Evolutionary conservation across 2,797 vertebrate genomes (phyloP), one percentile per base, ranked within the genome.

Genomic region (Pelochelys cantorii): DNA sequence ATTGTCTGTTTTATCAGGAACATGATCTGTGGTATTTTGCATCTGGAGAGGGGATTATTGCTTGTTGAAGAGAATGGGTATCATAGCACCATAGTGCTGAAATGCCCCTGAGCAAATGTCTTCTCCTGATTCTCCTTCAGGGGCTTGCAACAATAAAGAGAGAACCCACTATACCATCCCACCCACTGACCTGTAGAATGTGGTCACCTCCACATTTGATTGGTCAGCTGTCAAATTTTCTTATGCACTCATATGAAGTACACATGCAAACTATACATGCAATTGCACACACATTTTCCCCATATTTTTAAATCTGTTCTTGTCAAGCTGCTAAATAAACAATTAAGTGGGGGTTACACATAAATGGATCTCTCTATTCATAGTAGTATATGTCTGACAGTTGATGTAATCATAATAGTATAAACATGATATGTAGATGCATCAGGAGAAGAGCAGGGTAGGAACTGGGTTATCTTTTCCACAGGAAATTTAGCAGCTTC

Each of bases 1-100:
- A 97, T 91, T 95, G 95, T 89, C 91, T 97, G 94, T 96, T 96
- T 97, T 97, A 97, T 97, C 95, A 95, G 95, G 95, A 97, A 96
- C 95, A 96, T 81, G 94, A 97, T 97, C 93, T 95, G 88, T 90
- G 91, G 94, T 93, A 95, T 78, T 97, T 97, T 96, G 95, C 88
- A 79, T 92, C 94, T 97, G 95, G 94, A 93, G 84, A 92, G 85
- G 82, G 82, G 95, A 89, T 93, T 93, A 93, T 95, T 97, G 90
- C 91, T 93, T 95, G 95, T 84, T 96, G 96, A 96, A 92, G 95
- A 96, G 93, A 95, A 95, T 82, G 91, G 91, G 92, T 95, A 96
- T 96, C 83, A 4, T 87, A 96, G 96, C 95, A 78, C 94, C 94
- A 91, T 92, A 97, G 96, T 96, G 96, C 95, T 95, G 95, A 97